These are phyloP conservation scores for Leiothrix lutea DNA, from an alignment of 2,113 vertebrate species.

Conservation along the genomic window DNA sequence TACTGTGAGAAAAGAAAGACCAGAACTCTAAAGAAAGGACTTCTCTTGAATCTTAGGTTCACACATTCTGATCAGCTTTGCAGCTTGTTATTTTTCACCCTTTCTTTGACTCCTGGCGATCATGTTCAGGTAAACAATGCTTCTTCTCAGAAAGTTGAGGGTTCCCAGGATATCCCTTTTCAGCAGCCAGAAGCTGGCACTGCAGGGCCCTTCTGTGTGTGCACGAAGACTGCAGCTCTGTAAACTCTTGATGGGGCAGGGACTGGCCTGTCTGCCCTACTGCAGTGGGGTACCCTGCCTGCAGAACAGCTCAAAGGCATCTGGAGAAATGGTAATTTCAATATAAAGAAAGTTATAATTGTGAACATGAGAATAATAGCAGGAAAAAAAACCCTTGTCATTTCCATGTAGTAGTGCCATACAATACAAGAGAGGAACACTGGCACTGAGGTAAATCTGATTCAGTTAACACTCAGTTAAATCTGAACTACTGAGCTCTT, in stretches of 20 bases:
- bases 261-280: neutral
- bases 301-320: neutral
- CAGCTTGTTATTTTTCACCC: constrained; percentile 23
- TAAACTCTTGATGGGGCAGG: neutral
- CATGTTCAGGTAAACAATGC: constrained; percentile 33
- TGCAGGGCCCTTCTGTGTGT: neutral
- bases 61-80: neutral
- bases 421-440: neutral
- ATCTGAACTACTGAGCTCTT: neutral
- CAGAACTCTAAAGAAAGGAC: neutral
- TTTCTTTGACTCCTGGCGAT: neutral
- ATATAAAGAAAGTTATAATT: neutral
- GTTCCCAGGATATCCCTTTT: constrained; percentile 23
- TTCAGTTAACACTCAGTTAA: neutral
- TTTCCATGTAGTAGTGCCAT: neutral
- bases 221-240: neutral
- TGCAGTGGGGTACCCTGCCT: neutral
- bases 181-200: neutral
- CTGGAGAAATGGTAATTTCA: neutral
- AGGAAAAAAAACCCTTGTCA: neutral
- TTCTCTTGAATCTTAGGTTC: neutral
- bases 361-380: neutral
- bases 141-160: neutral
- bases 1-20: neutral
- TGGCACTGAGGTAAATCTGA: neutral